Conservation (phyloP, 2,113 vertebrate species). For the rat (Rattus norvegicus) region GRCr8 NC_086034.1:50362001-50362500, state of each 20-base stretch:
- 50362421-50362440: conserved; percentile 21
- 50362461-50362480: conserved; percentile 35
- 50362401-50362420: background rate
- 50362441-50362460: conserved; percentile 17
- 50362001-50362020: background rate
- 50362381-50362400: background rate
- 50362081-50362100: background rate
- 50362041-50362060: background rate
- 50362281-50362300: background rate
- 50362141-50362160: no score
- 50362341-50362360: background rate
- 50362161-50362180: no score
- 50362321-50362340: background rate
- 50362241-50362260: background rate
- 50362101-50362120: no score
- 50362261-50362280: background rate
- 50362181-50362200: background rate
- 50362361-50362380: background rate
- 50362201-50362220: background rate
- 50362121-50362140: background rate
- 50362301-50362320: background rate
- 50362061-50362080: background rate
- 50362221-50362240: background rate
- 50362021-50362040: background rate
- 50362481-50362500: conserved; percentile 8